These are phyloP conservation scores for Adelges cooleyi DNA, from an alignment of 1,140 invertebrate species.

Conservation along the genomic window DNA sequence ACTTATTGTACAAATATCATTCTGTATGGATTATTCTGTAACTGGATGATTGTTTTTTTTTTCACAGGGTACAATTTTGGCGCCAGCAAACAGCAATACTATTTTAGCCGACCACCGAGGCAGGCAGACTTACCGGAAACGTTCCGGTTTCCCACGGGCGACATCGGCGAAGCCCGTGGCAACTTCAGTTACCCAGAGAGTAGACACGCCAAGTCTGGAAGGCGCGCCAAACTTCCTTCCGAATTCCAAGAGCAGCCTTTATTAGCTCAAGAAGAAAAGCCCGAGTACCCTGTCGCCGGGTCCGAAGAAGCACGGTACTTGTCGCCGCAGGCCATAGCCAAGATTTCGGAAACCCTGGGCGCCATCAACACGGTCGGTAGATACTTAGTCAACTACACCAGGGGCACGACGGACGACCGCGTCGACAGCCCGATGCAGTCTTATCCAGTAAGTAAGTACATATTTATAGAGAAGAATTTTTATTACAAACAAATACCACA, in stretches of 20 bases:
- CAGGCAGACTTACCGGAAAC: not conserved
- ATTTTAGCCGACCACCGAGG: not conserved
- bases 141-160: not conserved
- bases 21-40: too few species aligned
- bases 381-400: slow-evolving; percentile 67
- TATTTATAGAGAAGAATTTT: not conserved
- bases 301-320: slow-evolving; percentile 32
- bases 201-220: slow-evolving; percentile 4
- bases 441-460: slow-evolving; percentile 27
- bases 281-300: not conserved
- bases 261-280: not conserved
- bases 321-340: slow-evolving; percentile 38
- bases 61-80: slow-evolving; percentile 10
- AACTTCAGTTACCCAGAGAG: not conserved
- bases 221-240: slow-evolving; percentile 14
- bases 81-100: not conserved
- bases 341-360: slow-evolving; percentile 49
- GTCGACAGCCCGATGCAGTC: not conserved
- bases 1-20: too few species aligned
- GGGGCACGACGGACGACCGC: slow-evolving; percentile 36
- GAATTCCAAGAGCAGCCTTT: slow-evolving; percentile 22
- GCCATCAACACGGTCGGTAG: slow-evolving; percentile 70
- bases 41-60: not conserved
- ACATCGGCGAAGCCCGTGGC: not conserved
- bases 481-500: too few species aligned